Evolutionary conservation across 1,140 invertebrate species (phyloP), one percentile per base, ranked within the genome.

Genomic region (Neodiprion lecontei): DNA sequence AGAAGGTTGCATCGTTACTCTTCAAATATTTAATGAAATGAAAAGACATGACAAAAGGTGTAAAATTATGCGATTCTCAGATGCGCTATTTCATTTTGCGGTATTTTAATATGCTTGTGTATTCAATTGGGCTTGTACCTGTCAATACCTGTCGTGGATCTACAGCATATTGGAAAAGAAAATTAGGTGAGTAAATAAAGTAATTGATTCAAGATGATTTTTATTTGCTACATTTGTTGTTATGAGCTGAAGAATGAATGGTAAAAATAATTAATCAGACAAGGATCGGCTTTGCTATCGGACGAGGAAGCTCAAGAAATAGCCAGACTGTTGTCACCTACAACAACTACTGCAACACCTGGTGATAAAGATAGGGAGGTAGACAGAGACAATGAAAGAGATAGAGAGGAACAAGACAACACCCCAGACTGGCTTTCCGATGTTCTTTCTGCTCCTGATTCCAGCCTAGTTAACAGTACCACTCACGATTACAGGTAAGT

Each of bases 241-340:
- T 75, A 72, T 70, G 70, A 79, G 50, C 72, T 50, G 74, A 47
- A 68, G 78, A 71, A 48, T 71, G n/a, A 71, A 71, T 71, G 75
- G 75, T 81, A 70, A 78, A 78, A 78, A 80, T 80, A 66, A 78
- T 81, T 74, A 80, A 82, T 78, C 88, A 94, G 93, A 86, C 92
- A 94, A 91, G 93, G 95, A 69, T 81, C 82, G 85, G 91, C 92
- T 80, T 86, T 96, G 80, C 89, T 96, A 80, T 95, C 94, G 67
- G 95, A 96, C 84, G 95, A 96, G 88, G 95, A 96, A 88, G 94
- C 95, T 72, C 94, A 95, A 85, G 94, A 96, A 91, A 94, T 96
- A 77, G 93, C 93, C 77, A 92, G 93, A 82, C 90, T 96, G 82
- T 81, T 96, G 76, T 93, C 94, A 74, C 92, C 93, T 68, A 87